Percentiles rank a stretch among this genome's conserved stretches.
Conservation (phyloP, 2,797 vertebrate genomes). For the Mus spretus region DNA sequence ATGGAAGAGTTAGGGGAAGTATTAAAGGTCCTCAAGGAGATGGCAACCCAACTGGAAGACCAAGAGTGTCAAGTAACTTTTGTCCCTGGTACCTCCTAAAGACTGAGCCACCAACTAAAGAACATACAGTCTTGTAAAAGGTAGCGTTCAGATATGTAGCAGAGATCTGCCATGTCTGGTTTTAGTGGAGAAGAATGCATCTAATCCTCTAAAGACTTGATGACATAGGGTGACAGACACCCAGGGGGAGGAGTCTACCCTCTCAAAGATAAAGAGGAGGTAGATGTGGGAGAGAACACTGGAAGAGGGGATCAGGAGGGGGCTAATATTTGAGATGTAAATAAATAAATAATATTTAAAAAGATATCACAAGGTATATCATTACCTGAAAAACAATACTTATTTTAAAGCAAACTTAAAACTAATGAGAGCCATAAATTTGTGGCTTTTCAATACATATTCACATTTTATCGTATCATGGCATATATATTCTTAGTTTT, state of each 20-base stretch:
- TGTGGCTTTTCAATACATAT: background rate
- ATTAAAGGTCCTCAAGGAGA: background rate
- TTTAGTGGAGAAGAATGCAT: background rate
- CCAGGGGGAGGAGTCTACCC: background rate
- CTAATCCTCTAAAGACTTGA: background rate
- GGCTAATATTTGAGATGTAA: background rate
- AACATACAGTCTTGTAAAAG: background rate
- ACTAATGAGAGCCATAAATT: background rate
- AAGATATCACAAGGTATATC: background rate
- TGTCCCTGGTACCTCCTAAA: background rate
- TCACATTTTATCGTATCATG: background rate
- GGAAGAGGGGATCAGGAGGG: background rate
- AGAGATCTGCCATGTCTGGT: background rate
- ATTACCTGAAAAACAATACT: background rate
- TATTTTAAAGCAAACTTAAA: slow-evolving; percentile 44
- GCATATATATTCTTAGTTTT: background rate
- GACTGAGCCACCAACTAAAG: background rate
- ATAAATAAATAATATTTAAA: background rate
- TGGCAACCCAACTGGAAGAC: background rate
- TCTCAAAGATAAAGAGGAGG: background rate
- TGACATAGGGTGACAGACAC: background rate
- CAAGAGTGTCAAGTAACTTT: background rate
- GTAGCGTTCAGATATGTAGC: background rate
- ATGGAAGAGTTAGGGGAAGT: background rate
- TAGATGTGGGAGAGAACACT: background rate